Evolutionary conservation across 1,140 invertebrate genomes (phyloP), one percentile per base, ranked within the genome.

Genomic region (Ylistrum balloti): DNA sequence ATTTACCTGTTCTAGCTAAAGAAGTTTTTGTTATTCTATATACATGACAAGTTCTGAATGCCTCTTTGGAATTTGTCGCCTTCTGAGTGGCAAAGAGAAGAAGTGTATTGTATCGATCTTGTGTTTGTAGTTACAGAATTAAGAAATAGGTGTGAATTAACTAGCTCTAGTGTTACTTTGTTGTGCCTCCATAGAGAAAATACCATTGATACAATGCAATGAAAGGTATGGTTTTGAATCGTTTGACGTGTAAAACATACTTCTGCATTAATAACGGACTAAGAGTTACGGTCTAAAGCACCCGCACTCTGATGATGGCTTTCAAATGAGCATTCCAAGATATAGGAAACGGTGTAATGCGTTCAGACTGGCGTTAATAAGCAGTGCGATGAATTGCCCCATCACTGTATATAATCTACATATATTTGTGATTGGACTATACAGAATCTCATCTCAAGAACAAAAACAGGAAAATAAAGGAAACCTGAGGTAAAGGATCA

Each of bases 341-440:
- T 74, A 28, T 28, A 28, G 56, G 56, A 74, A 17, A 28, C 5
- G 56, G n/a, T 5, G 1, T 74, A 74, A 74, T 74, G 56, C 13
- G 56, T 28, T 74, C 41, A 45, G 41, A 45, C 10, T 1, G 9
- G 41, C 41, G 41, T 45, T 45, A 45, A 45, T 45, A 45, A 45
- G 9, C 41, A 45, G n/a, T 74, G 17, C n/a, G 56, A 28, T 74
- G n/a, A 28, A 28, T 28, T 11, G 56, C 56, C 56, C 56, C 56
- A 28, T 74, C 56, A n/a, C 56, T 74, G 56, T 74, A 74, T 74
- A 74, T 74, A 74, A 74, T 74, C 56, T 74, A 74, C 56, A 74
- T 74, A 74, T 74, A 74, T 74, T 74, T 74, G 56, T 74, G 56
- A 74, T 74, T 74, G 56, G n/a, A 28, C 56, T 74, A 28, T 28